Conservation (phyloP, 2,888 invertebrate species). For the Ichneumoninae sp. region DNA sequence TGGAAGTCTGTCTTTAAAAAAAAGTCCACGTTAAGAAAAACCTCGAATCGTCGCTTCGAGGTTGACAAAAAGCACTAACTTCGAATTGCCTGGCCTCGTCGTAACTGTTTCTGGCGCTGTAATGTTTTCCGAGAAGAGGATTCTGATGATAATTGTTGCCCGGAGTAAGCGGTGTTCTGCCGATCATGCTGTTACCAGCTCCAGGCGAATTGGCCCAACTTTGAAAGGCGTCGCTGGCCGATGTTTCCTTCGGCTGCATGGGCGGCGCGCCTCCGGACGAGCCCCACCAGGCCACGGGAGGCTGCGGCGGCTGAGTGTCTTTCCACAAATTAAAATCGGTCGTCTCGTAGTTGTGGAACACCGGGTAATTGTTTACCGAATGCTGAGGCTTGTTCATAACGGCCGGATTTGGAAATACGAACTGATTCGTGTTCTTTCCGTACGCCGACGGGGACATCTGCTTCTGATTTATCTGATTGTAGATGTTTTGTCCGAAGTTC, state of each 20-base stretch:
- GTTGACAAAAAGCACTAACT: conserved; percentile 68
- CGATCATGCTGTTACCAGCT: conserved; percentile 68
- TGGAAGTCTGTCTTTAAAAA: background rate
- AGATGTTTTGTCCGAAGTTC: conserved; percentile 71
- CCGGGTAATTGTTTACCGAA: conserved; percentile 73
- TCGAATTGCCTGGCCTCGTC: conserved; percentile 76
- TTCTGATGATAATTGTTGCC: conserved; percentile 77
- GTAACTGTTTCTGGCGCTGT: conserved; percentile 73
- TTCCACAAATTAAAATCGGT: conserved; percentile 80
- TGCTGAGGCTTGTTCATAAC: conserved; percentile 69
- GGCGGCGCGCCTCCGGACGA: conserved; percentile 67
- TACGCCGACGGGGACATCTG: conserved; percentile 75
- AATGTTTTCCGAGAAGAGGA: conserved; percentile 67
- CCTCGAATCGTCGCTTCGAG: background rate
- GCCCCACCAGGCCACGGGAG: conserved; percentile 80
- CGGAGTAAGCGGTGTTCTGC: conserved; percentile 72
- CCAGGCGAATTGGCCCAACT: conserved; percentile 77
- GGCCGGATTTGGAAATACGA: conserved; percentile 73
- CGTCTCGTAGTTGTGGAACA: conserved; percentile 77
- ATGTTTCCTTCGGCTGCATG: conserved; percentile 73
- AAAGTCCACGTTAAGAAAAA: background rate
- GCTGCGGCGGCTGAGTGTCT: conserved; percentile 77
- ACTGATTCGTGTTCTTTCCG: conserved; percentile 72
- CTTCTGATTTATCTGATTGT: conserved; percentile 73
- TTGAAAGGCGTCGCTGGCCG: conserved; percentile 73